Conservation (phyloP, 2,888 invertebrate species). For the Cataglyphis livida region DNA sequence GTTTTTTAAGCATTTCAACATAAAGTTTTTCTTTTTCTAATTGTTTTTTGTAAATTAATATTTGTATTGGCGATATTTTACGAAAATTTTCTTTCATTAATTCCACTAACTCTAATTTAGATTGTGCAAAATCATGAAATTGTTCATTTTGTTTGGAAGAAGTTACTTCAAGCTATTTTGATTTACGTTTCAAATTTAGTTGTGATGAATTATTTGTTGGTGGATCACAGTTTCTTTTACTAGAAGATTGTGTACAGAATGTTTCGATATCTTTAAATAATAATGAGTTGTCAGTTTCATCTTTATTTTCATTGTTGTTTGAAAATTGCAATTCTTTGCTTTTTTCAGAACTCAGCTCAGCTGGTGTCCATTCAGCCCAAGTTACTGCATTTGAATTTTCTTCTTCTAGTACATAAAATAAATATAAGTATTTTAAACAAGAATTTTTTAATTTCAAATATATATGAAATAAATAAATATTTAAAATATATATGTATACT, state of each 20-base stretch:
- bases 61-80: conserved; percentile 30
- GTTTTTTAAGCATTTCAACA: conserved; percentile 30
- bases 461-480: background rate
- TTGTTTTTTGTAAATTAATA: conserved; percentile 14
- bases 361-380: conserved; percentile 20
- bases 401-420: conserved; percentile 17
- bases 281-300: background rate
- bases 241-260: background rate
- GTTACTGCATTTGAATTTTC: background rate
- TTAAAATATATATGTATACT: background rate
- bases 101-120: conserved; percentile 31
- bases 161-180: background rate
- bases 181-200: background rate
- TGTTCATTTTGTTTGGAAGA: background rate
- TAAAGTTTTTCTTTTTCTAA: conserved; percentile 40
- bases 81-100: background rate
- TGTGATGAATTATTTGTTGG: background rate
- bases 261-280: background rate
- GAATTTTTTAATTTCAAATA: too few species aligned
- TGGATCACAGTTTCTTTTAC: background rate
- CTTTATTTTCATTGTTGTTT: background rate
- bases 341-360: background rate
- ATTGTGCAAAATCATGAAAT: background rate
- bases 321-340: conserved; percentile 6
- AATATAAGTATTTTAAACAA: conserved; percentile 19